Evolutionary conservation across 2,888 invertebrate species (phyloP).

Genomic region (Cosmia pyralina): DNA sequence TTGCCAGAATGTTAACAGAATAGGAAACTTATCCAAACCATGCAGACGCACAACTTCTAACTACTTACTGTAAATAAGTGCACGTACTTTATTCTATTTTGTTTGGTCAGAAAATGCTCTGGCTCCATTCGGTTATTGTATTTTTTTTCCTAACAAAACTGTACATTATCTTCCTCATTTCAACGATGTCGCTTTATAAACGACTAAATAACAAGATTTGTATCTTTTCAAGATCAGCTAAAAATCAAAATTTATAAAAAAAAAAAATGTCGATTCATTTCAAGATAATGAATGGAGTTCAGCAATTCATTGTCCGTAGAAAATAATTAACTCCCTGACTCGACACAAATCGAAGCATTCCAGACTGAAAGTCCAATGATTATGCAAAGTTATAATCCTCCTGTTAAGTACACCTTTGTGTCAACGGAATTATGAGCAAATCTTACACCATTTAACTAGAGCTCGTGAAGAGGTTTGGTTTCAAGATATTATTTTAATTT

Average conservation of each 20-base stretch:
- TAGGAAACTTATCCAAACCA: slow-evolving; percentile 71
- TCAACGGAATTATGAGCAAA: slow-evolving; percentile 44
- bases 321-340: slow-evolving; percentile 88
- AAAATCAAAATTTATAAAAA: slow-evolving; percentile 67
- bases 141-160: slow-evolving; percentile 11
- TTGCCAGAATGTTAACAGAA: slow-evolving; percentile 78
- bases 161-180: slow-evolving; percentile 38
- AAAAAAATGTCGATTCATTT: slow-evolving; percentile 77
- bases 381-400: slow-evolving; percentile 69
- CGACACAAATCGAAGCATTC: slow-evolving; percentile 78
- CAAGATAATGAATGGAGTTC: slow-evolving; percentile 79
- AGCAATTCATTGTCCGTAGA: slow-evolving; percentile 84
- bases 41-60: slow-evolving; percentile 61
- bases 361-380: slow-evolving; percentile 73
- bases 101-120: slow-evolving; percentile 22
- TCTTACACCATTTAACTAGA: slow-evolving; percentile 49
- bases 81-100: slow-evolving; percentile 53
- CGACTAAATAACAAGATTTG: slow-evolving; percentile 46
- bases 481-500: slow-evolving; percentile 54
- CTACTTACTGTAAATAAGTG: slow-evolving; percentile 63
- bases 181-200: slow-evolving; percentile 42
- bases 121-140: slow-evolving; percentile 38
- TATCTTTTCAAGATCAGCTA: slow-evolving; percentile 62
- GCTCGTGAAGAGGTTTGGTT: slow-evolving; percentile 51
- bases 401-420: slow-evolving; percentile 65